Percentiles rank a stretch among this genome's conserved stretches.
These are phyloP conservation scores for Willisornis vidua DNA, from an alignment of 2,113 vertebrate species.

Conservation along the genomic window DNA sequence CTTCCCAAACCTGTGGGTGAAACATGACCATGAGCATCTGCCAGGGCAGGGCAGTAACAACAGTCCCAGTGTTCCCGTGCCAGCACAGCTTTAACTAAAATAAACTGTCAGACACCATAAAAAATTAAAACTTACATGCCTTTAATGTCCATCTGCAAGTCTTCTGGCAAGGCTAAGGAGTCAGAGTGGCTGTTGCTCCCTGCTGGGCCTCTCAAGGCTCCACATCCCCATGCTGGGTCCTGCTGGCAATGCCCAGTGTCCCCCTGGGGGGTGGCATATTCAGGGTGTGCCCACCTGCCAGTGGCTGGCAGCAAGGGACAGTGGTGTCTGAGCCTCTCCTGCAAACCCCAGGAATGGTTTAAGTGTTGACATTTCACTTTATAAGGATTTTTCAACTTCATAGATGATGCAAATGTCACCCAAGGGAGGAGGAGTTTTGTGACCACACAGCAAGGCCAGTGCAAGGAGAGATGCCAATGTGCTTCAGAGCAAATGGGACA, in stretches of 20 bases:
- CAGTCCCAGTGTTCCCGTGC: background rate
- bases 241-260: background rate
- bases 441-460: background rate
- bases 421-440: background rate
- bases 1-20: background rate
- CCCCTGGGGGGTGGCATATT: rapidly evolving
- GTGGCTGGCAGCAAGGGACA: background rate
- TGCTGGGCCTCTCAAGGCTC: background rate
- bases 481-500: background rate
- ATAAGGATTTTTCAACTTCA: background rate
- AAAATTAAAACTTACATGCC: background rate
- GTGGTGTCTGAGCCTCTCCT: background rate
- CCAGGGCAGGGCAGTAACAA: background rate
- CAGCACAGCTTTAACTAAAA: background rate
- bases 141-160: background rate
- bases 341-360: background rate
- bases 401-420: background rate
- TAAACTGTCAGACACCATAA: background rate
- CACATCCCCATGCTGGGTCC: background rate
- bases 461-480: background rate
- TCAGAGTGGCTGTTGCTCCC: background rate
- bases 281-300: background rate
- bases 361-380: background rate
- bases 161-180: background rate
- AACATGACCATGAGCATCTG: background rate